These are phyloP conservation scores for Ptychoptera albimana DNA, from an alignment of 2,888 invertebrate species.

Conservation along the genomic window DNA sequence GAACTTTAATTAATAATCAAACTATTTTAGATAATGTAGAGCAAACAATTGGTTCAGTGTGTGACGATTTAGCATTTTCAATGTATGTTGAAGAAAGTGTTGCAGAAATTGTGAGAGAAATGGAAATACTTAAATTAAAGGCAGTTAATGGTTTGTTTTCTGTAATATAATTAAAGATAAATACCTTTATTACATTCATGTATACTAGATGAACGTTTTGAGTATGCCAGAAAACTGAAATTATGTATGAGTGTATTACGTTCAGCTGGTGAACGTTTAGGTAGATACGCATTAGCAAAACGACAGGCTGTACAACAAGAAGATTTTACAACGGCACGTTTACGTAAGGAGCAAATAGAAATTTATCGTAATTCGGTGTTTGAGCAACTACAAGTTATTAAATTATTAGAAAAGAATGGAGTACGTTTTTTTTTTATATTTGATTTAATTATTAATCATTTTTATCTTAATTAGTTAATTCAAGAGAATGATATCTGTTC, in stretches of 20 bases:
- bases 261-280: constrained; percentile 75
- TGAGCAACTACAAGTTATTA: constrained; percentile 53
- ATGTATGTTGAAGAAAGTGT: constrained; percentile 94
- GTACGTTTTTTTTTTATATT: constrained; percentile 25
- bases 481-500: constrained; percentile 24
- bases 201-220: constrained; percentile 69
- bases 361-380: constrained; percentile 64
- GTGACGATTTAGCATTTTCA: constrained; percentile 86
- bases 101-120: constrained; percentile 65
- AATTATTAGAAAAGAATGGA: constrained; percentile 64
- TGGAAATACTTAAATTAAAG: constrained; percentile 73
- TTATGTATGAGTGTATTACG: constrained; percentile 68
- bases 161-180: neutral
- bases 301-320: constrained; percentile 82
- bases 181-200: neutral
- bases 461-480: constrained; percentile 5
- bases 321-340: constrained; percentile 79
- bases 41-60: constrained; percentile 59
- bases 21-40: constrained; percentile 29
- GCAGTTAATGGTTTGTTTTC: constrained; percentile 58
- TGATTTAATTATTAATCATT: neutral
- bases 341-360: constrained; percentile 80
- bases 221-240: constrained; percentile 83
- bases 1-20: constrained; percentile 11
- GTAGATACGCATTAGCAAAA: constrained; percentile 82